Evolutionary conservation across 2,113 vertebrate species (phyloP).

Genomic region (Meleagris gallopavo): DNA sequence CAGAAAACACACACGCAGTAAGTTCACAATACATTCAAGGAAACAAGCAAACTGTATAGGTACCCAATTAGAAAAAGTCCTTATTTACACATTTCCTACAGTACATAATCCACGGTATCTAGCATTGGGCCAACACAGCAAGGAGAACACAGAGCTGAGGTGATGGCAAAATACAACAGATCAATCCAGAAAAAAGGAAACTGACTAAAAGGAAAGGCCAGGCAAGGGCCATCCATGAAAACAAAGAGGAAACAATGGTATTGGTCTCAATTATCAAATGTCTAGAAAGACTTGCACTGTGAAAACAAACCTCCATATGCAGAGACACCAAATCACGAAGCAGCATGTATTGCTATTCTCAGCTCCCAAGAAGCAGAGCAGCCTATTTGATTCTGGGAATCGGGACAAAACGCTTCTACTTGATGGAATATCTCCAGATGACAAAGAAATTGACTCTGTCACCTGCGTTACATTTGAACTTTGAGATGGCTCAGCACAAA

Average conservation of each 20-base stretch:
- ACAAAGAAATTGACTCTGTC: neutral
- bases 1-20: neutral
- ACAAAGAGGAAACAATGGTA: neutral
- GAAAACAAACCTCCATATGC: neutral
- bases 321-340: neutral
- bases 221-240: neutral
- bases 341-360: neutral
- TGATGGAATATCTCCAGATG: neutral
- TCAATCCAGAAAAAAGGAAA: neutral
- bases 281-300: neutral
- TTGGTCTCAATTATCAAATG: neutral
- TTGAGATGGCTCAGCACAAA: neutral
- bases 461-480: neutral
- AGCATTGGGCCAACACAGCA: accelerated
- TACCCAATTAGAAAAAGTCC: neutral
- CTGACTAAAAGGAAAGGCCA: neutral
- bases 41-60: neutral
- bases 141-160: neutral
- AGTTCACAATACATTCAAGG: neutral
- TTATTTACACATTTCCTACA: neutral
- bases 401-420: neutral
- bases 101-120: neutral
- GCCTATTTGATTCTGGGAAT: neutral
- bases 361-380: neutral
- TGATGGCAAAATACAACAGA: neutral